Evolutionary conservation across 2,797 vertebrate genomes (phyloP), one percentile per base, ranked within the genome.

Genomic region (Cuculus canorus): DNA sequence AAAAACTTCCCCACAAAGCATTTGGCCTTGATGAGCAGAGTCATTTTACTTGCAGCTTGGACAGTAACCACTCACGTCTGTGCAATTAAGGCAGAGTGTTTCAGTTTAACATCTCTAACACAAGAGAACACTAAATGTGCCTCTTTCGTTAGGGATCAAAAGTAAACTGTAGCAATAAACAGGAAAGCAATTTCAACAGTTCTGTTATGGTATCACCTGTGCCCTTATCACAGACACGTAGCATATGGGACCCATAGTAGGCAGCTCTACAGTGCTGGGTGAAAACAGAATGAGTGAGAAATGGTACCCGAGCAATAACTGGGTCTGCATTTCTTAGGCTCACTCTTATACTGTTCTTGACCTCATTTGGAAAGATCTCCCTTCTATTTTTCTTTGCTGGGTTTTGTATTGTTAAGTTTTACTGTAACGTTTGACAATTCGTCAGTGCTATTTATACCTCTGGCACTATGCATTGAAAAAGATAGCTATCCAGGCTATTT

Each of bases 101-200:
- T 92, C 45, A 60, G 77, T 83, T 93, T 87, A 95, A 78, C 70
- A 18, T 83, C 72, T 60, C 30, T 66, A 90, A 76, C 86, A 68
- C 93, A 89, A 48, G 94, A 96, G 92, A 95, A 90, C 91, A 86
- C 33, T 94, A 91, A 95, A 91, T 70, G 73, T 91, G 68, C 60
- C 86, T 96, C 54, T 90, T 96, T 88, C 93, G 95, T 95, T 95
- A 95, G 68, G 59, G 73, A 93, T 96, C 84, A 93, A 91, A 95
- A 88, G 54, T 82, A 91, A 96, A 97, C 86, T 94, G 37, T 45
- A 88, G 75, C 66, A 97, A 97, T 96, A 96, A 96, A 79, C 54
- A 53, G 69, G 45, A 96, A 97, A 90, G 79, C 57, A 91, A 91
- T 95, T 96, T 91, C 35, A 82, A 27, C 32, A 14, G 4, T 30